Evolutionary conservation across 2,113 vertebrate species (phyloP).

Genomic region (Pomatorhinus ruficollis): DNA sequence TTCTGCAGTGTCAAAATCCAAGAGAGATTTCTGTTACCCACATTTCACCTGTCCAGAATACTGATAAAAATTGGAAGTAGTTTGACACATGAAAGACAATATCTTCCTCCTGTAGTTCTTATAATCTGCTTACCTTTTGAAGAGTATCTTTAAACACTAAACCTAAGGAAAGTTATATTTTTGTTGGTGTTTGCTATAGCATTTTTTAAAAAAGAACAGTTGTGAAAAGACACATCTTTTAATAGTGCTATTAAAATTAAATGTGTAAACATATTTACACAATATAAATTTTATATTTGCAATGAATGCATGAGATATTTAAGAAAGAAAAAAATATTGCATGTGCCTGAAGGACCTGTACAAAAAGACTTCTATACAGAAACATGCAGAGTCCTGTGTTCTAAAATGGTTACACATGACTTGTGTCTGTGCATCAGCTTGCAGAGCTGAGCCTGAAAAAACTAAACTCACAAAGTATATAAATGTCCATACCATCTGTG

Average conservation of each 20-base stretch:
- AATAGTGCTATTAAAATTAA: neutral
- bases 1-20: neutral
- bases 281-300: neutral
- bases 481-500: neutral
- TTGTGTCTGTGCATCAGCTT: neutral
- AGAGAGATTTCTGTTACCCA: neutral
- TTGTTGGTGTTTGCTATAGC: neutral
- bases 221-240: neutral
- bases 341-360: neutral
- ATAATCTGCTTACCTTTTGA: neutral
- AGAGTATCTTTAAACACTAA: neutral
- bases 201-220: neutral
- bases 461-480: neutral
- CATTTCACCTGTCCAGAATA: constrained; percentile 2
- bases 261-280: neutral
- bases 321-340: neutral
- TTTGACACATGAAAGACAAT: neutral
- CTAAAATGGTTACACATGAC: neutral
- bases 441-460: neutral
- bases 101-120: neutral
- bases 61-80: neutral
- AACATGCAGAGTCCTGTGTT: neutral
- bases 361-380: neutral
- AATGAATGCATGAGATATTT: neutral
- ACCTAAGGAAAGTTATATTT: neutral